A percentile compares a stretch with the other conserved stretches of the same genome.
Evolutionary conservation across 1,140 invertebrate genomes (phyloP).

Genomic region (Trissolcus basalis): DNA sequence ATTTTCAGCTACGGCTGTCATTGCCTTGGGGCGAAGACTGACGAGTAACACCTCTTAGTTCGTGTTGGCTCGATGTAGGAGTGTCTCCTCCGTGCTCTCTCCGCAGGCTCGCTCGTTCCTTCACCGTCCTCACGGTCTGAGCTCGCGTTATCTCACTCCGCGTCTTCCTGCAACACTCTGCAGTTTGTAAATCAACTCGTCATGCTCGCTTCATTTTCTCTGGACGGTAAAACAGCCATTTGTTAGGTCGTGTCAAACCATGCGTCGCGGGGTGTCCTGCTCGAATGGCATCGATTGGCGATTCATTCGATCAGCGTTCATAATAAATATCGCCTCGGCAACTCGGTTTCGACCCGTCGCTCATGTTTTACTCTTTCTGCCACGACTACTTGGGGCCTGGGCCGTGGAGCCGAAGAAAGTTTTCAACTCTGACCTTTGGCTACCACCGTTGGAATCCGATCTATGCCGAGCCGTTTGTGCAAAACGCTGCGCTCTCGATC

Average conservation of each 20-base stretch:
- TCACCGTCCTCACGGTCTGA: constrained; percentile 26
- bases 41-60: constrained; percentile 75
- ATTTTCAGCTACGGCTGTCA: constrained; percentile 74
- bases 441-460: constrained; percentile 17
- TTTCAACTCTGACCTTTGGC: constrained; percentile 42
- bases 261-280: constrained; percentile 73
- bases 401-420: constrained; percentile 28
- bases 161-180: constrained; percentile 54
- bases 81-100: constrained; percentile 64
- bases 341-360: constrained; percentile 45
- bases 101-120: constrained; percentile 16
- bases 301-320: constrained; percentile 74
- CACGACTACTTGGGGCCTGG: constrained; percentile 14
- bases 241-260: constrained; percentile 74
- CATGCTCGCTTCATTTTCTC: constrained; percentile 77
- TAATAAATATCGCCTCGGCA: constrained; percentile 70
- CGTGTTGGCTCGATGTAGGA: constrained; percentile 69
- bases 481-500: constrained; percentile 8
- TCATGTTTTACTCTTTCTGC: constrained; percentile 41
- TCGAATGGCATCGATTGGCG: constrained; percentile 74
- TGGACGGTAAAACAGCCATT: constrained; percentile 76
- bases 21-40: constrained; percentile 73
- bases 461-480: constrained; percentile 5
- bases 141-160: constrained; percentile 23
- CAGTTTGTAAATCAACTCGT: constrained; percentile 75